Evolutionary conservation across 2,888 invertebrate genomes (phyloP).

Genomic region (Volucella inflata): DNA sequence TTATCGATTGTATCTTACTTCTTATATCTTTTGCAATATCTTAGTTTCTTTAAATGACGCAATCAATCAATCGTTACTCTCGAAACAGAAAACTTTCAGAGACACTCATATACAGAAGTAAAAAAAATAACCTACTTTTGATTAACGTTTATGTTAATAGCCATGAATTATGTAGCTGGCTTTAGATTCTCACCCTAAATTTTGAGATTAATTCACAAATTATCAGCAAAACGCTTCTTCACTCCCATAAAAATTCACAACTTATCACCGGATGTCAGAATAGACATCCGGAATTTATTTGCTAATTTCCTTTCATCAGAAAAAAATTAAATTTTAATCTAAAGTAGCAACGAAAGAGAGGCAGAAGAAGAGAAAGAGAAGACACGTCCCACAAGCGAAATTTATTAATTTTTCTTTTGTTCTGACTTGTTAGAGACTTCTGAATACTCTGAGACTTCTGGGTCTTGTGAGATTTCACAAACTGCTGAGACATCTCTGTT

Average conservation of each 20-base stretch:
- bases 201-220: not conserved
- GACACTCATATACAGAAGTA: not conserved
- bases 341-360: slow-evolving; percentile 12
- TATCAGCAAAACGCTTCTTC: not conserved
- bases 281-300: slow-evolving; percentile 70
- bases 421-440: too few relatives aligned
- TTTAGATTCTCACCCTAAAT: not conserved
- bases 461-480: slow-evolving; percentile 2
- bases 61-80: too few relatives aligned
- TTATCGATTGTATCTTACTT: too few relatives aligned
- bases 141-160: not conserved
- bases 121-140: not conserved
- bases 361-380: slow-evolving; percentile 7
- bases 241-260: slow-evolving; percentile 57
- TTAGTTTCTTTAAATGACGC: too few relatives aligned
- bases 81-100: too few relatives aligned
- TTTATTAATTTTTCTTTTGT: slow-evolving; percentile 64
- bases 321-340: slow-evolving; percentile 53
- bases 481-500: slow-evolving; percentile 10
- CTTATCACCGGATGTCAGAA: slow-evolving; percentile 72
- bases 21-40: too few relatives aligned
- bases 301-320: slow-evolving; percentile 62
- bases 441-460: slow-evolving; percentile 37
- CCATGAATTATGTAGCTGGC: not conserved
- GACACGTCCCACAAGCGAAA: slow-evolving; percentile 33